Evolutionary conservation across 35 echinoderm and acorn worm species (phyloP), one percentile per base, ranked within the genome.

Genomic region (Strongylocentrotus purpuratus): DNA sequence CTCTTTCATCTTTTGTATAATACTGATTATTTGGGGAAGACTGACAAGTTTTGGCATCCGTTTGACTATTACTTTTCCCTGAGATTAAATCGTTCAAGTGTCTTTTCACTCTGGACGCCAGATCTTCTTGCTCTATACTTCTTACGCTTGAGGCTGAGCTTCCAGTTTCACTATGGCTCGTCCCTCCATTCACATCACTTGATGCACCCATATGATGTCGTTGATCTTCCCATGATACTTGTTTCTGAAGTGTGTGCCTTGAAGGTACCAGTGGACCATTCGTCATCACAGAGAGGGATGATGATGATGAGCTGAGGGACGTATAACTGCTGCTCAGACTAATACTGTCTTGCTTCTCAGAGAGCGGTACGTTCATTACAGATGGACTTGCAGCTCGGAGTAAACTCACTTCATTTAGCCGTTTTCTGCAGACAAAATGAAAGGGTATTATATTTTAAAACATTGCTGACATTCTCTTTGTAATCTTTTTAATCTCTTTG

Each of bases 271-370:
- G 20, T 59, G 52, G 94, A 94, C 87, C 86, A 88, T 95, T 94
- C 55, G n/a, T 87, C 61, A 90, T 50, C 48, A 88, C 15, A 58
- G 94, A 88, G 48, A 95, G 88, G 48, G 96, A 96, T 41, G 96
- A 96, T 32, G 93, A 96, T 46, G 96, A 96, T 31, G 95, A 96
- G 87, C 96, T 96, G 33, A 96, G 46, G 48, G 96, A 96, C 2
- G 96, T 88, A 85, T 96, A 96, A 33, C 96, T 96, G 94, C 96
- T 96, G 61, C 96, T 96, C 4, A 96, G 94, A 88, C 96, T 96
- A 33, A 96, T 48, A 47, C 86, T 92, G 59, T 96, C 96, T 6
- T 94, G 86, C 31, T 88, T 96, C 48, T 96, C 96, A 22, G 94
- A 55, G 25, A 94, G 86, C 13, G 94, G 94, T 65, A 52, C 94